Evolutionary conservation across 1,140 invertebrate species (phyloP).

Genomic region (Vanessa atalanta): DNA sequence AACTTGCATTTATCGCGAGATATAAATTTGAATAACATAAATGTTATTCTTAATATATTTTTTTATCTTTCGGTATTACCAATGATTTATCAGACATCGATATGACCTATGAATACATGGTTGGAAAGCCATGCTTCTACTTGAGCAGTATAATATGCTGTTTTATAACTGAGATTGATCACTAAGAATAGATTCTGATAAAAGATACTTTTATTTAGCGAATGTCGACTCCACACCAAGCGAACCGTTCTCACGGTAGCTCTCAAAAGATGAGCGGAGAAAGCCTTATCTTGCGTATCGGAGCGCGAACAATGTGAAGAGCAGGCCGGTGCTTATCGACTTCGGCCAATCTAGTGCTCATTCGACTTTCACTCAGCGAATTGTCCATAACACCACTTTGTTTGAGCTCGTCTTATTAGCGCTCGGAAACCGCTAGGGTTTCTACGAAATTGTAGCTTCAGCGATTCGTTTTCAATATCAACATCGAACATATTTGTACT

Average conservation of each 20-base stretch:
- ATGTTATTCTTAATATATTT: too few relatives aligned
- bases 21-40: too few relatives aligned
- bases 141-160: neutral
- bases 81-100: too few relatives aligned
- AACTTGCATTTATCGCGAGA: neutral
- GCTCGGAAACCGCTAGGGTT: slow-evolving; percentile 39
- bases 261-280: slow-evolving; percentile 61
- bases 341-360: slow-evolving; percentile 61
- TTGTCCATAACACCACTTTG: slow-evolving; percentile 53
- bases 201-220: slow-evolving; percentile 55
- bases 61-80: too few relatives aligned
- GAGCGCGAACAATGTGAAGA: slow-evolving; percentile 70
- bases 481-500: neutral
- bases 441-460: neutral
- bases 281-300: slow-evolving; percentile 73
- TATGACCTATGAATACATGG: too few relatives aligned
- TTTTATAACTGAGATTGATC: neutral
- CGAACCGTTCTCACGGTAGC: slow-evolving; percentile 68
- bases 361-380: slow-evolving; percentile 64
- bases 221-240: slow-evolving; percentile 55
- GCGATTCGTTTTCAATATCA: neutral
- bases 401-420: slow-evolving; percentile 54
- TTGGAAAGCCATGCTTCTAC: too few relatives aligned
- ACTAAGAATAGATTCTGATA: slow-evolving; percentile 30
- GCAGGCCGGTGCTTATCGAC: slow-evolving; percentile 70